phyloP scores from a whole-genome alignment of 2,888 invertebrate genomes.

The Plutella xylostella region DNA sequence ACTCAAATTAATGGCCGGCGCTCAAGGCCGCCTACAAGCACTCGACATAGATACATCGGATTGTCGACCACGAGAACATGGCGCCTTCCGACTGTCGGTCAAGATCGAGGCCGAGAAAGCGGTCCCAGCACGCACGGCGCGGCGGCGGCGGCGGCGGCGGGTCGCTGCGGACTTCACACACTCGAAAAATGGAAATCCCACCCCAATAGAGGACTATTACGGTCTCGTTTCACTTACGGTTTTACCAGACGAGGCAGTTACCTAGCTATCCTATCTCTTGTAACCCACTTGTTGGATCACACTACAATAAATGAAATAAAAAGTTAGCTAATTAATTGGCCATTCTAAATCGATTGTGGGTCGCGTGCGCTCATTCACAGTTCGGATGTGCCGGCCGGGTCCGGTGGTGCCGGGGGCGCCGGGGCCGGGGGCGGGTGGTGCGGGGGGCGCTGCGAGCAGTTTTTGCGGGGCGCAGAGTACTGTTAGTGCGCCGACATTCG shows the following conservation, averaged over 20 bases:
- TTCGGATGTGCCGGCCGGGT: conserved; percentile 43
- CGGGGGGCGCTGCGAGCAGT: conserved; percentile 36
- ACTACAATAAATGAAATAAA: too few species aligned
- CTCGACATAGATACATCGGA: conserved; percentile 66
- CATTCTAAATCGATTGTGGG: too few species aligned
- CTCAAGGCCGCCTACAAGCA: conserved; percentile 67
- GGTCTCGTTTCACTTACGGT: too few species aligned
- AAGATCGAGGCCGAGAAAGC: conserved; percentile 63
- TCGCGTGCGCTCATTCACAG: conserved; percentile 60
- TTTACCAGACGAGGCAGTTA: too few species aligned
- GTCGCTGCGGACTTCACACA: neutral
- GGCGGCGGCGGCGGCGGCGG: neutral
- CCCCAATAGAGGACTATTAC: neutral
- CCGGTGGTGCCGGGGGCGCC: conserved; percentile 29
- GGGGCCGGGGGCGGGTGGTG: neutral
- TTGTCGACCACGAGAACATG: conserved; percentile 61
- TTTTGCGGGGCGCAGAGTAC: conserved; percentile 53
- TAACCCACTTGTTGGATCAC: neutral
- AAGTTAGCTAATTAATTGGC: neutral
- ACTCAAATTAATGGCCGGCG: conserved; percentile 64
- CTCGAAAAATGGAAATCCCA: neutral
- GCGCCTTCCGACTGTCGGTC: conserved; percentile 48
- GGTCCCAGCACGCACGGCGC: conserved; percentile 21
- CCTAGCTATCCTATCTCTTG: neutral
- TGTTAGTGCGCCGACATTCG: conserved; percentile 63